Evolutionary conservation across 1,140 invertebrate species (phyloP), one percentile per base, ranked within the genome.

Genomic region (Matsumurasca onukii): DNA sequence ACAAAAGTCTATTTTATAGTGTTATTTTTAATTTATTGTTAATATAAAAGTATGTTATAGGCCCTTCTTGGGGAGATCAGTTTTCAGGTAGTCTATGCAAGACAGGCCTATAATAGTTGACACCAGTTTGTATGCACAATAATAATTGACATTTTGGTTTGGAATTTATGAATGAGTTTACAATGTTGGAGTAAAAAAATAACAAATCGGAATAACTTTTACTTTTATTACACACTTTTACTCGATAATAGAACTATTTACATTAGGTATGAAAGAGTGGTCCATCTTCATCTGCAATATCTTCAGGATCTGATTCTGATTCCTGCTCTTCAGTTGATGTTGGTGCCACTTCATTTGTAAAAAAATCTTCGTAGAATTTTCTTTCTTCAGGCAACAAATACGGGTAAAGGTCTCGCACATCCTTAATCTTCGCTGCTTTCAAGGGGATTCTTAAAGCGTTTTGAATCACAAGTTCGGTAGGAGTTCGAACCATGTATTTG

Each of bases 61-160:
- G 49, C 48, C 39, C 45, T 52, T 29, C 49, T 55, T 67, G 24
- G 49, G 39, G 48, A 67, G 45, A 55, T 30, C 66, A 15, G 52
- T 67, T 67, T 67, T 67, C n/a, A 27, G 29, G 48, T 30, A 49
- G 52, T 55, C 45, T 55, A 67, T 67, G 31, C 34, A 66, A 24
- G 49, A 66, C 45, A 45, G 64, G 64, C 39, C 29, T 66, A 66
- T 66, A 48, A 27, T 31, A 20, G 25, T 17, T 12, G 17, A 24
- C 9, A 49, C 25, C 13, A n/a, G 24, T 39, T 20, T 31, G 31
- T 49, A 66, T 27, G 20, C 45, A n/a, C 22, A n/a, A 49, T 31
- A 66, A 31, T 24, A n/a, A 31, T 66, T 39, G 22, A 31, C 22
- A 24, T 20, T 24, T 66, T 24, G 24, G 45, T 39, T 20, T 31